Evolutionary conservation across 92 coral and sea anemone species (phyloP), one percentile per base, ranked within the genome.

Genomic region (Muricea muricata): DNA sequence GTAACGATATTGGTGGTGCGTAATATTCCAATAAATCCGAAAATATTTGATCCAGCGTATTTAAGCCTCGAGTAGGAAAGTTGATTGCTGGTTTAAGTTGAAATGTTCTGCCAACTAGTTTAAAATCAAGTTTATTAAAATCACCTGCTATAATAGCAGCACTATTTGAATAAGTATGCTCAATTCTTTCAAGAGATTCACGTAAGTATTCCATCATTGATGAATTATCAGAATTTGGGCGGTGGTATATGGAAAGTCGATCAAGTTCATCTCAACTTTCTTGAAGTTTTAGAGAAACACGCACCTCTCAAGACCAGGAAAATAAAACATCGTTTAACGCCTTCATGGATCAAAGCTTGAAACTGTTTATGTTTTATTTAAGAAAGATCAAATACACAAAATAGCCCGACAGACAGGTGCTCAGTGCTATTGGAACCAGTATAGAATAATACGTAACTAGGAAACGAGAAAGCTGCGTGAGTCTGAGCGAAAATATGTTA

Each of bases 401-500:
- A 52, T 77, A 52, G 65, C 66, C 65, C 40, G 29, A 76, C 46
- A 79, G 34, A 61, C 84, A 23, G 28, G 33, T 15, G 12, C 45
- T 7, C 28, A 30, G 14, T 9, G 42, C 56, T 45, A 81, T 30
- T 81, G 85, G 85, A 37, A 81, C 7, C 24, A 14, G 14, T 81
- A 81, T 50, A 74, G 66, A 20, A 63, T 25, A 32, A 26, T 26
- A 25, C 77, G 63, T 54, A 40, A 65, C 25, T 73, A 84, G 26
- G 86, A 77, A 3, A 85, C 85, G 83, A 80, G 76, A 47, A 74
- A 37, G 52, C 67, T 89, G 67, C 74, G 85, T 31, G 89, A 84
- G 26, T 84, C 75, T 17, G 89, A 89, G 78, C 78, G 85, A 84
- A 63, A 78, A 29, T 72, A 89, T 84, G 92, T 84, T 33, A 60